These are phyloP conservation scores for Chrysomallon squamiferum DNA, from an alignment of 1,140 invertebrate species.

Conservation along the genomic window DNA sequence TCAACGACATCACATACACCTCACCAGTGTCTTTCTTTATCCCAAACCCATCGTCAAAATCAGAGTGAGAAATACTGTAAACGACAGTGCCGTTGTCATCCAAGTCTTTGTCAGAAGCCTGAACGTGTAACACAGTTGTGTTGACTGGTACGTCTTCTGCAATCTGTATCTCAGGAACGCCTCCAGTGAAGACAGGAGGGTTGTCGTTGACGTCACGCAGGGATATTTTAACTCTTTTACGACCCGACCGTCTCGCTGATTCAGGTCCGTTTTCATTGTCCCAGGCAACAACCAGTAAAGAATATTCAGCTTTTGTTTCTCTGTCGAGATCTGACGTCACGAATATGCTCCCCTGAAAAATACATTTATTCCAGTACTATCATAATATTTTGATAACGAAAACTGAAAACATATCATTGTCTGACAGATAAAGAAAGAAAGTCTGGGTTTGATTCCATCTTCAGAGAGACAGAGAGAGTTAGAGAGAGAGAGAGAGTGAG, in stretches of 20 bases:
- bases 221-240: not conserved
- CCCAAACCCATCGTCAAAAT: slow-evolving; percentile 11
- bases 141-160: not conserved
- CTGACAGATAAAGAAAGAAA: no score
- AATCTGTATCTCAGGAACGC: not conserved
- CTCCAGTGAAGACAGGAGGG: not conserved
- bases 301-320: slow-evolving; percentile 5
- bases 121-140: not conserved
- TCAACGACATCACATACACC: slow-evolving; percentile 4
- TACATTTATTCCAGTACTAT: no score
- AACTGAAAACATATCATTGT: no score
- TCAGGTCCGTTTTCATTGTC: slow-evolving; percentile 6
- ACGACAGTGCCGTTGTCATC: slow-evolving; percentile 27
- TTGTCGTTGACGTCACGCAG: not conserved
- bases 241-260: slow-evolving; percentile 1
- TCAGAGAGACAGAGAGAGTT: no score
- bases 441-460: no score
- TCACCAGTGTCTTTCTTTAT: slow-evolving; percentile 4
- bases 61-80: slow-evolving; percentile 5
- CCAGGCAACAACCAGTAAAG: slow-evolving; percentile 14
- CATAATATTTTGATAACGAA: no score
- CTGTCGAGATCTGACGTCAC: slow-evolving; percentile 10
- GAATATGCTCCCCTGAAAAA: not conserved
- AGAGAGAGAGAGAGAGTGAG: no score
- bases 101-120: slow-evolving; percentile 37